Conservation (phyloP, 2,888 invertebrate genomes). For the Diloba caeruleocephala region DNA sequence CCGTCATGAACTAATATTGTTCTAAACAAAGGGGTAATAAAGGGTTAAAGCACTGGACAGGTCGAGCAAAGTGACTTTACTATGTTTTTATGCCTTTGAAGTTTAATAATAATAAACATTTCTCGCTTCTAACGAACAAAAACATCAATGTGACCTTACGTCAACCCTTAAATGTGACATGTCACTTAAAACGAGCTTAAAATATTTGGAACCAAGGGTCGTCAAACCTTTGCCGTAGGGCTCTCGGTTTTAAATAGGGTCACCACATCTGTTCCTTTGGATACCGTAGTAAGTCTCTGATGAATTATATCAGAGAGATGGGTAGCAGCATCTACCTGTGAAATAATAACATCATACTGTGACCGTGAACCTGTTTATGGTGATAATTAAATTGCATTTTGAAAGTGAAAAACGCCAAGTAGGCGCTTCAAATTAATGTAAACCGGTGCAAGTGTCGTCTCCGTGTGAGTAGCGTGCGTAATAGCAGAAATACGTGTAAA, state of each 20-base stretch:
- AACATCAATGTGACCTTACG: constrained; percentile 38
- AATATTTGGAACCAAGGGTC: constrained; percentile 39
- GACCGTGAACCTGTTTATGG: constrained; percentile 32
- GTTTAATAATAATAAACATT: constrained; percentile 31
- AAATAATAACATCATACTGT: constrained; percentile 39
- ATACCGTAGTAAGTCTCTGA: constrained; percentile 40
- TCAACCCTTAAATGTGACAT: constrained; percentile 42
- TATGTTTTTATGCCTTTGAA: constrained; percentile 13
- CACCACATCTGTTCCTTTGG: constrained; percentile 43
- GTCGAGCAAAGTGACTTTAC: constrained; percentile 21
- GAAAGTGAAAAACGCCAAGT: constrained; percentile 34
- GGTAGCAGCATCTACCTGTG: constrained; percentile 43
- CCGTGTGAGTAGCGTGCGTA: constrained; percentile 63
- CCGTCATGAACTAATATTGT: constrained; percentile 6
- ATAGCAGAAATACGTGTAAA: constrained; percentile 57
- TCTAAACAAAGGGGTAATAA: background rate
- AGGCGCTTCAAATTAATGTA: constrained; percentile 47
- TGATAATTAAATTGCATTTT: constrained; percentile 21
- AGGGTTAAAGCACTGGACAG: constrained; percentile 11
- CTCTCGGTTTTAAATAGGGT: constrained; percentile 42
- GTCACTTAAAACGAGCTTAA: constrained; percentile 39
- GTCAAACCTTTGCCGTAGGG: constrained; percentile 42
- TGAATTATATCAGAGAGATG: constrained; percentile 36
- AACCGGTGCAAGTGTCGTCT: constrained; percentile 57
- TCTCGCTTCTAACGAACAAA: constrained; percentile 31